phyloP scores from a whole-genome alignment of 37 sponge, comb jelly and placozoan species.

The Hexactinellida sp. region DNA sequence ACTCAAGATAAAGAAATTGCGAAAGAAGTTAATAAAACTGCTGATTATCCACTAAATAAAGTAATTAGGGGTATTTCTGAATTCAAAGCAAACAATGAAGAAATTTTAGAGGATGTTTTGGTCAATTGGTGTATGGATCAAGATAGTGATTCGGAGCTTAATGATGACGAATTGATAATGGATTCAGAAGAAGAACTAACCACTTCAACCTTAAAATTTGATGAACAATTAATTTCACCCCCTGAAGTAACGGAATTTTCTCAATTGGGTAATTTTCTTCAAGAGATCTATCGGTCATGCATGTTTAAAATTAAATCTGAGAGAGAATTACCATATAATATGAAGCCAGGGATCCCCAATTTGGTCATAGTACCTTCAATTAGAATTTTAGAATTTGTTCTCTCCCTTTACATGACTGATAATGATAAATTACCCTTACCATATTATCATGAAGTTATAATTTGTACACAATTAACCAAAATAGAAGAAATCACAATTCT shows the following conservation, averaged over 20 bases:
- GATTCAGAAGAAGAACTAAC: background rate
- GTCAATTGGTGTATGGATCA: background rate
- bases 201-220: background rate
- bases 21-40: background rate
- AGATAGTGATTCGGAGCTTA: background rate
- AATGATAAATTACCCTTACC: background rate
- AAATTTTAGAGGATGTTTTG: background rate
- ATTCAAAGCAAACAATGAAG: background rate
- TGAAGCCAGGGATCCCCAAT: background rate
- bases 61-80: background rate
- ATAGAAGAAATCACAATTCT: background rate
- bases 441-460: background rate
- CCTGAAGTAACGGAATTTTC: background rate
- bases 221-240: background rate
- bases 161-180: background rate
- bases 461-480: background rate
- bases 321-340: background rate
- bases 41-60: background rate
- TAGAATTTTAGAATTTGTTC: background rate
- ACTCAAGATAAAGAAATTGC: background rate
- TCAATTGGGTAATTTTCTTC: background rate
- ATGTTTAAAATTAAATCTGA: background rate
- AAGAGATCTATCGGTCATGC: background rate
- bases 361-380: background rate
- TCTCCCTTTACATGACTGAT: slow-evolving; percentile 9